Evolutionary conservation across 2,888 invertebrate species (phyloP).

Genomic region (Arge pagana): DNA sequence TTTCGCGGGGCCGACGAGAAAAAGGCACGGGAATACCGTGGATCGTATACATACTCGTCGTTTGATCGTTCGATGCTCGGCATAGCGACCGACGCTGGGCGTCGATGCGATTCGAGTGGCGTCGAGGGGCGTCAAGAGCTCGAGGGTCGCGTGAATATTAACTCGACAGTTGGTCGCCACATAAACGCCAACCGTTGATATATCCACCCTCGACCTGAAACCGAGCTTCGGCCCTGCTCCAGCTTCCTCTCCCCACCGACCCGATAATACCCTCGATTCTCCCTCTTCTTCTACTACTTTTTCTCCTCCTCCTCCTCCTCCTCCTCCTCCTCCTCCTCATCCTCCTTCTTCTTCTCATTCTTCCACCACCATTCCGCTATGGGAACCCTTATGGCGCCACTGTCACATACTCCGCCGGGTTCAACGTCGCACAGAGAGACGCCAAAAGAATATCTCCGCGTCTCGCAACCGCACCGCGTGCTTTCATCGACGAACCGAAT

Average conservation of each 20-base stretch:
- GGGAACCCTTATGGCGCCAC: slow-evolving; percentile 25
- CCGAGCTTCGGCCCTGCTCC: slow-evolving; percentile 27
- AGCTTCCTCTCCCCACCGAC: slow-evolving; percentile 32
- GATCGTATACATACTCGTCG: no score
- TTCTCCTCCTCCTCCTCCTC: no score
- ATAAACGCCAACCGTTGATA: slow-evolving; percentile 48
- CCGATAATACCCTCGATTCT: slow-evolving; percentile 41
- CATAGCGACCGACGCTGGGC: no score
- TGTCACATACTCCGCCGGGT: neutral
- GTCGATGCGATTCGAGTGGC: slow-evolving; percentile 15
- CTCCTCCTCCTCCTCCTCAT: no score
- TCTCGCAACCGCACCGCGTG: slow-evolving; percentile 24
- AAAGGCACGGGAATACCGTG: no score
- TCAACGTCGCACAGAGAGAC: neutral
- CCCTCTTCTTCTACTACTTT: no score
- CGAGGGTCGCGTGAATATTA: slow-evolving; percentile 43
- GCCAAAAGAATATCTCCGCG: slow-evolving; percentile 1
- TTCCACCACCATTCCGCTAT: slow-evolving; percentile 12
- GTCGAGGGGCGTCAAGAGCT: slow-evolving; percentile 6
- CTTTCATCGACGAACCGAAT: slow-evolving; percentile 29
- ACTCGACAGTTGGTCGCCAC: slow-evolving; percentile 49
- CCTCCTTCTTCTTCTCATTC: no score
- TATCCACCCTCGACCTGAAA: slow-evolving; percentile 31
- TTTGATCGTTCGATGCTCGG: no score
- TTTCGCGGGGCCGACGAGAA: no score